Base-by-base conservation (phyloP, 2,888 invertebrate genomes). In the Cheilosia vulpina region DNA sequence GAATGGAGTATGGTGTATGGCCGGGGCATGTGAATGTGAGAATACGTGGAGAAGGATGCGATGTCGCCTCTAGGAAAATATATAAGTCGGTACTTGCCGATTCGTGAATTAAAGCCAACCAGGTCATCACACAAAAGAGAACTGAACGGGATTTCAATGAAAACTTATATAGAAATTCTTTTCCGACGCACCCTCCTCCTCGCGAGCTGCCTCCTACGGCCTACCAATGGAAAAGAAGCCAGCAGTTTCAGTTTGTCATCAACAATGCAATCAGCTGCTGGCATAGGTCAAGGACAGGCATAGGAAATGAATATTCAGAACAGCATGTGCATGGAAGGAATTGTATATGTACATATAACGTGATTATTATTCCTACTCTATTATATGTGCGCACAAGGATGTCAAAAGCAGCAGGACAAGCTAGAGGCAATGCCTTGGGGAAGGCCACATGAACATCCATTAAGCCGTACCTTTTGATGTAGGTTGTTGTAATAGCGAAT, bases 401-500 rank as follows among this genome's bases (percentile, higher is more conserved):
- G 75, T 62, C 71, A 84, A 71, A 58, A 75, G 21, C 73, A 58
- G 41, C 50, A 75, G 58, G 55, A 43, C 52, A 80, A 66, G 71
- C 66, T 24, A 65, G 55, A 50, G 52, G 76, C 66, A 60, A 6
- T 11, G 60, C 76, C 62, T 15, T 15, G 53, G 27, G 81, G 52
- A 81, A 81, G 71, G 72, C 45, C 66, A 31, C 57, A 21, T 58
- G 11, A 55, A 38, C 75, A 60, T 60, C 19, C 17, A 38, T 62
- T 79, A 50, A 66, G 50, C 53, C 43, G 89, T 91, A 92, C 92
- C 91, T 92, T 90, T 79, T 90, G 89, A 88, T 92, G 92, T 52
- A 90, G 88, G 89, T 94, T 93, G 89, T 94, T 93, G 90, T 95
- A 95, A 91, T 95, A 95, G 90, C 94, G 94, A 91, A 94, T 94